phyloP scores from a whole-genome alignment of 2,797 vertebrate genomes.

The Sebastes vulpes region DNA sequence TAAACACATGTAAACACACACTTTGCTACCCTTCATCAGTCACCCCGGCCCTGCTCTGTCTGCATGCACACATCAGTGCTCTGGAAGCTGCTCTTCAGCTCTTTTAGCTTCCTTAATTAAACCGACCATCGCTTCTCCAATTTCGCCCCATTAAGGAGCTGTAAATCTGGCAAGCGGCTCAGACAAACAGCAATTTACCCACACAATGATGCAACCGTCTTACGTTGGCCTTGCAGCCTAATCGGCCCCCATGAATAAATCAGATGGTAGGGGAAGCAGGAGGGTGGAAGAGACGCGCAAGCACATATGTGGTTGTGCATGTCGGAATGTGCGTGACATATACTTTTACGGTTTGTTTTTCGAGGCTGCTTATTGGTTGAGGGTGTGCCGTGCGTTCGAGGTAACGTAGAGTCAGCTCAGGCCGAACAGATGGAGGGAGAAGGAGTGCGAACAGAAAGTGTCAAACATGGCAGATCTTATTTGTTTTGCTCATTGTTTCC shows the following conservation, averaged over 20 bases:
- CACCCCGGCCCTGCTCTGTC: background rate
- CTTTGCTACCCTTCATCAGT: conserved; percentile 28
- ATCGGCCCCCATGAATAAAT: conserved; percentile 71
- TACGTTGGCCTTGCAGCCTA: conserved; percentile 58
- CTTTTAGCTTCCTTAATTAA: conserved; percentile 74
- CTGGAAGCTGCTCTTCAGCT: conserved; percentile 62
- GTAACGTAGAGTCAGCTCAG: background rate
- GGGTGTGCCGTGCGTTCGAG: background rate
- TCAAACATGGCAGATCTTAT: conserved; percentile 40
- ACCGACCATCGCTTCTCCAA: conserved; percentile 58
- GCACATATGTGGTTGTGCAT: conserved; percentile 11
- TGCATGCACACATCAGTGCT: conserved; percentile 32
- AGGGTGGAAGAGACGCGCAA: conserved; percentile 13
- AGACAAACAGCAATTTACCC: conserved; percentile 66
- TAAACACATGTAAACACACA: conserved; percentile 65
- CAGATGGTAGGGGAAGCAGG: conserved; percentile 12
- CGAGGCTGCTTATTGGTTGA: background rate
- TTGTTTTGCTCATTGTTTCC: conserved; percentile 48
- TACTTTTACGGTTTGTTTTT: conserved; percentile 12
- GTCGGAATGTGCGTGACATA: background rate
- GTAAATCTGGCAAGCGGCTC: conserved; percentile 70
- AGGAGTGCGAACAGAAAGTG: conserved; percentile 21
- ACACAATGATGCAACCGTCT: conserved; percentile 61
- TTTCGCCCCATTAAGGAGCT: conserved; percentile 69
- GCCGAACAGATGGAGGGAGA: conserved; percentile 41